A percentile compares a stretch with the other conserved stretches of the same genome.
phyloP scores from a whole-genome alignment of 1,140 invertebrate species.

The Notospermus geniculatus region DNA sequence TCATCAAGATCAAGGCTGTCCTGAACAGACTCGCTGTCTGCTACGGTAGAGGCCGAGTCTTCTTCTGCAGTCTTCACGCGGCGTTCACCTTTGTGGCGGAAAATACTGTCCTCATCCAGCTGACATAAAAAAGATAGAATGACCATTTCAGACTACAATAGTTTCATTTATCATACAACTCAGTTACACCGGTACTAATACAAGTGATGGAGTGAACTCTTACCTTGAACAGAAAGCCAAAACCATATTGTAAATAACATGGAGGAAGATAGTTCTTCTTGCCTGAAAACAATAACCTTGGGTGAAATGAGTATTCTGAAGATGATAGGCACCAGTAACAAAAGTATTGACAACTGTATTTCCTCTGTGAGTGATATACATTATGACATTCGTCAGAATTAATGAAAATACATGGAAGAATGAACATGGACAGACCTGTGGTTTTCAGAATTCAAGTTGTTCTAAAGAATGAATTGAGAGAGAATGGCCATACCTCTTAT shows the following conservation, averaged over 20 bases:
- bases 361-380: no score
- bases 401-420: no score
- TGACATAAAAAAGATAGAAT: slow-evolving; percentile 20
- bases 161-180: no score
- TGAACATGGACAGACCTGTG: no score
- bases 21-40: slow-evolving; percentile 9
- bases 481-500: slow-evolving; percentile 70
- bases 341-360: no score
- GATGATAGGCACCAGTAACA: no score
- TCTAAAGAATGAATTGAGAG: no score
- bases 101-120: slow-evolving; percentile 52
- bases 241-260: slow-evolving; percentile 86
- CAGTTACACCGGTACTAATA: no score
- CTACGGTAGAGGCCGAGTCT: slow-evolving; percentile 31
- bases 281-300: slow-evolving; percentile 31
- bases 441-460: no score
- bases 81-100: slow-evolving; percentile 54
- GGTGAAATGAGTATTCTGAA: no score
- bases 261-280: slow-evolving; percentile 97
- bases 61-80: slow-evolving; percentile 48
- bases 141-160: not conserved
- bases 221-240: slow-evolving; percentile 85
- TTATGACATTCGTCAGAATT: no score
- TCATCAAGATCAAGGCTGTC: slow-evolving; percentile 8
- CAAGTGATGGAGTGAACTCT: no score